These are phyloP conservation scores for Campaea margaritaria DNA, from an alignment of 2,888 invertebrate genomes.

Conservation along the genomic window DNA sequence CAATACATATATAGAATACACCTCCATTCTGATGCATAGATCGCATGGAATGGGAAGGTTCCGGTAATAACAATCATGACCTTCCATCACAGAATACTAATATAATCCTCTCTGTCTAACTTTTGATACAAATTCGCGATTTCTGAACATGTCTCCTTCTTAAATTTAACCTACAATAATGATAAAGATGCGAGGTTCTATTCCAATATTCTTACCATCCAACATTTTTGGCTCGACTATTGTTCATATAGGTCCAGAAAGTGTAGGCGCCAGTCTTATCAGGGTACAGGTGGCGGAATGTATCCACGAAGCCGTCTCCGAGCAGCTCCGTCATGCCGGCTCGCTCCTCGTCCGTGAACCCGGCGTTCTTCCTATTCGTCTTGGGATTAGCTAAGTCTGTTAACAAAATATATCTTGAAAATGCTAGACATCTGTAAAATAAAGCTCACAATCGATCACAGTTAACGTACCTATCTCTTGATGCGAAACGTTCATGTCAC, in stretches of 20 bases:
- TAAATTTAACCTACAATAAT: no score
- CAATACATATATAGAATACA: no score
- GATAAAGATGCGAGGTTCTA: neutral
- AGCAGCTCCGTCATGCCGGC: constrained; percentile 95
- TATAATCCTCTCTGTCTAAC: no score
- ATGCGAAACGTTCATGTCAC: constrained; percentile 99
- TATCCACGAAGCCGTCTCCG: constrained; percentile 93
- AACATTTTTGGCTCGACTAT: constrained; percentile 94
- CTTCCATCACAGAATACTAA: no score
- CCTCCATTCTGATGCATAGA: no score
- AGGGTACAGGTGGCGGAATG: constrained; percentile 94
- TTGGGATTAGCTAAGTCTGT: constrained; percentile 97
- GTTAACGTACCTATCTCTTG: constrained; percentile 91
- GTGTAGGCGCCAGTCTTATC: constrained; percentile 93
- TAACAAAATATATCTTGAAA: constrained; percentile 38
- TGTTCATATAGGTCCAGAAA: constrained; percentile 97
- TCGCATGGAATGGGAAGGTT: no score
- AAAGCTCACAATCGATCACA: neutral
- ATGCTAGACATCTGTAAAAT: neutral
- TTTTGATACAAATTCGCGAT: no score
- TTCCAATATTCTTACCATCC: constrained; percentile 90
- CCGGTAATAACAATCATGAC: no score
- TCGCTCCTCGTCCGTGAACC: constrained; percentile 97
- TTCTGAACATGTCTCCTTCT: no score
- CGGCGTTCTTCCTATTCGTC: constrained; percentile 95